phyloP scores from a whole-genome alignment of 2,113 vertebrate species.

The Trinectes maculatus region DNA sequence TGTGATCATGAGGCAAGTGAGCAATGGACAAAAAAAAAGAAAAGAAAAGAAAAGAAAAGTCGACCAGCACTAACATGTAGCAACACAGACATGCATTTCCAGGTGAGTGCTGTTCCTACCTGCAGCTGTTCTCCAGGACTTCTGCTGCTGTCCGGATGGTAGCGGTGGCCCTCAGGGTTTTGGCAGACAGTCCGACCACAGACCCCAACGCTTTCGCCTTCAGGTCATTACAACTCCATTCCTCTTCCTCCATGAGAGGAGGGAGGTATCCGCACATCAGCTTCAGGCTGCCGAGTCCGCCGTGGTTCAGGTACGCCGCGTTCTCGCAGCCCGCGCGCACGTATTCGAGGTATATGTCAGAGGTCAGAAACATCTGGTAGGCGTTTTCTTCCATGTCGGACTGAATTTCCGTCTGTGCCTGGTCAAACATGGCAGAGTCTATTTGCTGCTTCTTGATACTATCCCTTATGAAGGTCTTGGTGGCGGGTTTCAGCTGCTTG shows the following conservation, averaged over 20 bases:
- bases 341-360: constrained; percentile 98
- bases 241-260: constrained; percentile 97
- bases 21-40: not conserved
- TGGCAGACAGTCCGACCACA: constrained; percentile 91
- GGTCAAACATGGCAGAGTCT: constrained; percentile 98
- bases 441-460: constrained; percentile 95
- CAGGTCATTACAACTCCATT: constrained; percentile 94
- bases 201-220: constrained; percentile 87
- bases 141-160: constrained; percentile 86
- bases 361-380: constrained; percentile 98
- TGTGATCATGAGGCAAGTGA: not conserved
- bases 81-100: not conserved
- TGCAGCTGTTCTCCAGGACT: constrained; percentile 88
- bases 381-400: constrained; percentile 96
- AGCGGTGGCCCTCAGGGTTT: constrained; percentile 88
- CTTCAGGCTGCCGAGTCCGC: constrained; percentile 88
- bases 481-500: constrained; percentile 95
- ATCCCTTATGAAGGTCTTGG: constrained; percentile 95
- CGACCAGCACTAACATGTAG: not conserved
- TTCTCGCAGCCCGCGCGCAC: constrained; percentile 94
- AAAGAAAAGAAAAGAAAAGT: not conserved
- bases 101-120: constrained; percentile 84
- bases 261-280: constrained; percentile 96
- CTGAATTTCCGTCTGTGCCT: constrained; percentile 97
- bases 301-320: constrained; percentile 84